Evolutionary conservation across 2,797 vertebrate species (phyloP), one percentile per base, ranked within the genome.

Genomic region (Notolabrus celidotus): DNA sequence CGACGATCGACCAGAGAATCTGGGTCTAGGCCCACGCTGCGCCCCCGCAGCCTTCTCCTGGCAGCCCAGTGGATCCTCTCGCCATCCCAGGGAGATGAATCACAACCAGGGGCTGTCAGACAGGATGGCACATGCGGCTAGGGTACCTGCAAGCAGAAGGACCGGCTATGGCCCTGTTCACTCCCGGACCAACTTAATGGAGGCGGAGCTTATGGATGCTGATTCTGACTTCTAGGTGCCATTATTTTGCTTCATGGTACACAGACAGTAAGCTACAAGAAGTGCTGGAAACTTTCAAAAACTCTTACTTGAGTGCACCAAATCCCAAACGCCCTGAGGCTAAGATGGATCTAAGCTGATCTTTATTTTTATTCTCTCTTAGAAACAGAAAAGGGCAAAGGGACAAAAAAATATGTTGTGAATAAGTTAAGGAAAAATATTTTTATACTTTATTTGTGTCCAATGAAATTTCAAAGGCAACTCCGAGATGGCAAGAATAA

Each of bases 131-230:
- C 80, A 85, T 0, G 11, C 61, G 29, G 90, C 94, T 58, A 95
- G 93, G 71, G 91, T 94, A 42, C 95, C 92, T 0, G 88, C 70
- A 0, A 90, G 93, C 36, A 87, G 90, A 25, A 90, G 93, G 54
- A 81, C 88, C 0, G 93, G 74, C 1, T 89, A 95, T 1, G 94
- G 94, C 19, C 96, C 96, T 43, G 88, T 98, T 80, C 96, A 97
- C 86, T 99, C 98, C 25, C 92, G 95, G 80, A 97, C 97, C 88
- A 98, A 96, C 87, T 93, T 99, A 56, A 95, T 98, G 94, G 96
- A 98, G 15, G 94, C 96, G 0, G 96, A 98, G 89, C 94, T 99
- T 50, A 94, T 99, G 94, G 97, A 98, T 0, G 93, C 95, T 0
- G 96, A 98, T 64, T 99, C 95, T 0, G 98, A 99, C 87, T 99